Evolutionary conservation across 92 coral and sea anemone species (phyloP), one percentile per base, ranked within the genome.

Genomic region (Epizoanthus illoricatus): DNA sequence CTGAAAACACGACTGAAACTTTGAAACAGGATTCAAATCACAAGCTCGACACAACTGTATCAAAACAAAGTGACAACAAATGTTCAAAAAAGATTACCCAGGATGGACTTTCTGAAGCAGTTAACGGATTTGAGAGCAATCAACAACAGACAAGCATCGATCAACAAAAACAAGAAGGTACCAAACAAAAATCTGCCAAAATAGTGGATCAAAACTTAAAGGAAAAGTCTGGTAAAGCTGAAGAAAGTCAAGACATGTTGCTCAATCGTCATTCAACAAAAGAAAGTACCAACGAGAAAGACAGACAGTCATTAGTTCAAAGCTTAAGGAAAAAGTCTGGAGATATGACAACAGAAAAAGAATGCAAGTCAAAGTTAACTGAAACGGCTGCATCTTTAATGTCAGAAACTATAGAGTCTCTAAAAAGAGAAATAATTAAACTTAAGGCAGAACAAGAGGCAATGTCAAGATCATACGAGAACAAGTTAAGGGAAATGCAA

Each of bases 351-450:
- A 61, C 24, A 61, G 2, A 5, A 62, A 62, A 20, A 3, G 67
- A 12, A 8, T 64, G 42, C 41, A 24, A 75, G 11, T 11, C 54
- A 33, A 21, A 28, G 17, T 36, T 39, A 57, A 61, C 66, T 12
- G 18, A 75, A 10, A 57, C 39, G 60, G 13, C 49, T 7, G 12
- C 40, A 33, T 65, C 41, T 6, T 10, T 33, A 58, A 65, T 57
- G 65, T n/a, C 64, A 58, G 43, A 75, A 7, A 75, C 68, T 75
- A 75, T 88, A 21, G 85, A 88, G 24, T 85, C 84, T 17, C 88
- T 92, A 5, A 84, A 86, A 81, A 74, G 90, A 28, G 98, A 96
- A 63, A 88, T 96, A 3, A 89, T 86, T 52, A 80, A 81, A 70
- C 80, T 89, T 39, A 88, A 85, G 80, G 87, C 86, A 5, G 99